Percentiles rank a stretch among this genome's conserved stretches.
Conservation (phyloP, 2,888 invertebrate species). For the Tipula unca region DNA sequence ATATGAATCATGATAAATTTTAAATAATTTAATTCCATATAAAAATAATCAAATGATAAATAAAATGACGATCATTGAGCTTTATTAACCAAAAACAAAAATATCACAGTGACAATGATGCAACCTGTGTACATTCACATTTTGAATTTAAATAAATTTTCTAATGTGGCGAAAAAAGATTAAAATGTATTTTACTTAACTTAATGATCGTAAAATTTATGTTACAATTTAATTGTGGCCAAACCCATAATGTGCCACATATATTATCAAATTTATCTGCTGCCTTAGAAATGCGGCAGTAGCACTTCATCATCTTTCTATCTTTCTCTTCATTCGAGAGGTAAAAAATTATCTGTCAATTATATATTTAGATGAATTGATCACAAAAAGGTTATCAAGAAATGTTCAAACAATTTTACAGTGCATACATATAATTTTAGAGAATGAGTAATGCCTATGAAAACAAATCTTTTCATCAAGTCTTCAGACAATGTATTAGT, state of each 20-base stretch:
- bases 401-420: not conserved
- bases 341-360: no score
- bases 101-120: not conserved
- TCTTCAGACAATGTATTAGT: not conserved
- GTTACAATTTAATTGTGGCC: no score
- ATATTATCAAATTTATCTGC: no score
- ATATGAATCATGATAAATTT: not conserved
- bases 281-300: no score
- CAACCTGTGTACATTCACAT: not conserved
- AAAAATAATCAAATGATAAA: not conserved
- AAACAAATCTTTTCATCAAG: not conserved
- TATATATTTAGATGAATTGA: no score
- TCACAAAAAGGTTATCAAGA: not conserved
- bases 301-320: no score
- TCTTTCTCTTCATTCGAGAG: no score
- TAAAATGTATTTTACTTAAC: no score
- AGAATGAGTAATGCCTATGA: not conserved
- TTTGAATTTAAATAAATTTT: not conserved
- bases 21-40: not conserved
- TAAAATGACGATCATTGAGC: not conserved
- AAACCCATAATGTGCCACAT: no score
- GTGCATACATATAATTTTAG: not conserved
- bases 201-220: no score
- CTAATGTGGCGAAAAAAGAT: not conserved
- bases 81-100: not conserved